Base-by-base conservation (phyloP, 2,113 vertebrate species). In the Sminthopsis crassicaudata region DNA sequence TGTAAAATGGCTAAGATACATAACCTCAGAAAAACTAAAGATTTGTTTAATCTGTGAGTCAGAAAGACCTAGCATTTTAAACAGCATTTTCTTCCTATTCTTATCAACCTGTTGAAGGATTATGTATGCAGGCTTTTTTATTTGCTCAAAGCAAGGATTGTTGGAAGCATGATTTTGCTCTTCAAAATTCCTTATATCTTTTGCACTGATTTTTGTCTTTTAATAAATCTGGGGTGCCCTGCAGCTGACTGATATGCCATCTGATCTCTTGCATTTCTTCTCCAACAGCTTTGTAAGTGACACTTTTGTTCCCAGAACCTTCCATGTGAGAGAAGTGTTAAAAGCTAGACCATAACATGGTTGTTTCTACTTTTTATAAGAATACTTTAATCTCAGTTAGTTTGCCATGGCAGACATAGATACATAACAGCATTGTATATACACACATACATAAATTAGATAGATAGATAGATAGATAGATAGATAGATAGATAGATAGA, bases 1-100 rank as follows among this genome's bases (percentile, higher is more conserved):
- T 54, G 90, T 88, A 95, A 96, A 57, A 96, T 94, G 95, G 54
- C 36, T 52, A 67, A 96, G 96, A 88, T 46, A 1, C 4, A 46
- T 6, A n/a, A 89, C 23, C 11, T 93, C 91, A 89, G 93, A 96
- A 92, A 0, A 93, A 51, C 8, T 84, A 57, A 96, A 95, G 7
- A 50, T 50, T 46, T 95, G 22, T 25, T 89, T 94, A 95, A 7
- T 89, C 84, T 46, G 42, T 14, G 89, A 46, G 46, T 51, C 42
- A 92, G 89, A 53, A 24, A 12, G 5, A 48, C 25, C 91, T 76
- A 46, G 4, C 8, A 89, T 57, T 90, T 48, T 90, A 48, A 19
- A 94, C 0, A 19, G 93, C 0, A 0, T 6, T 22, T 92, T 42
- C 60, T 26, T 53, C 22, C 51, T 0, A 24, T 90, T 42, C 91